These are phyloP conservation scores for Falcaria lacertinaria DNA, from an alignment of 2,888 invertebrate genomes.

Conservation along the genomic window DNA sequence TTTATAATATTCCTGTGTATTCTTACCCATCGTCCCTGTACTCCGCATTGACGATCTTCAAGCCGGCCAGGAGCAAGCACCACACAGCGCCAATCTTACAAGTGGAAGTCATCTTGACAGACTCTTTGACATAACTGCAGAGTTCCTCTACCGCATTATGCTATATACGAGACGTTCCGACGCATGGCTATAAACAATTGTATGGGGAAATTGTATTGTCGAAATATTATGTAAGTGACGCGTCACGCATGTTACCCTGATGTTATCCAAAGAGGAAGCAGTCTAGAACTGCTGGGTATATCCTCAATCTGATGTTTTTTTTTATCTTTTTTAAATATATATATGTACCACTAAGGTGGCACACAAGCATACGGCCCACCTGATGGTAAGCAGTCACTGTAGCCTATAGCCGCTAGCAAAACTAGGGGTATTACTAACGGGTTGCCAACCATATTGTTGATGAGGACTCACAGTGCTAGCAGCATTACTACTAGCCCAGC, in stretches of 20 bases:
- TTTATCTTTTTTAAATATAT: too few relatives aligned
- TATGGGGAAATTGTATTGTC: conserved; percentile 70
- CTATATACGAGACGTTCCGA: conserved; percentile 71
- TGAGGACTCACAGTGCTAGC: too few relatives aligned
- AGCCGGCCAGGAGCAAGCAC: conserved; percentile 25
- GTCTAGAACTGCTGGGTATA: too few relatives aligned
- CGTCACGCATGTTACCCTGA: conserved; percentile 40
- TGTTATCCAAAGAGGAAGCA: conserved; percentile 50
- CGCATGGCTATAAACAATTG: conserved; percentile 61
- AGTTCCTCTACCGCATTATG: conserved; percentile 45
- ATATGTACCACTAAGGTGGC: too few relatives aligned
- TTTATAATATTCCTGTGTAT: too few relatives aligned
- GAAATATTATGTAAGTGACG: conserved; percentile 33
- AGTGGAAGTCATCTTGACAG: conserved; percentile 43
- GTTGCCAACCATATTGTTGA: too few relatives aligned
- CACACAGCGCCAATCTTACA: conserved; percentile 21
- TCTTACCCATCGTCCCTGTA: conserved; percentile 65
- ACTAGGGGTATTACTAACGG: too few relatives aligned
- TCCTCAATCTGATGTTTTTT: too few relatives aligned
- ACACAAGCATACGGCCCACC: too few relatives aligned
- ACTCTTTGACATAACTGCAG: conserved; percentile 42
- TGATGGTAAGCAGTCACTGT: too few relatives aligned
- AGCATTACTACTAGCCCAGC: too few relatives aligned
- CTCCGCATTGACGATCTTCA: conserved; percentile 36
- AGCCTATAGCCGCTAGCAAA: too few relatives aligned